These are phyloP conservation scores for Holothuria scabra DNA, from an alignment of 53 echinoderm and acorn worm species.

Conservation along the genomic window DNA sequence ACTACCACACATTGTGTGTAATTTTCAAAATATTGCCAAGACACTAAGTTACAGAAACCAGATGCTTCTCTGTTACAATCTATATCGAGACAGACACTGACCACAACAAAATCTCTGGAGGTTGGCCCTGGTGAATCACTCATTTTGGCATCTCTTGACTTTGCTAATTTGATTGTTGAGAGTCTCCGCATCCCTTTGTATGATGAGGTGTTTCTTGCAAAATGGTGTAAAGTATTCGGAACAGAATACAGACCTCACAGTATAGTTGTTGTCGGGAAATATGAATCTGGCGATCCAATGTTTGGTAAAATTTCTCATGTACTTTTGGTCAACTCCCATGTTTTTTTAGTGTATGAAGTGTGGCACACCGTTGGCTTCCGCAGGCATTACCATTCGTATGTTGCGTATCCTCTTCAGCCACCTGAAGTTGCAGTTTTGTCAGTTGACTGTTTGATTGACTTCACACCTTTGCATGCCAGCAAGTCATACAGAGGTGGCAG, in stretches of 20 bases:
- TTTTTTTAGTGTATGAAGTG: constrained; percentile 13
- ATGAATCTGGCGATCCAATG: constrained; percentile 40
- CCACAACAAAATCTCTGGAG: background rate
- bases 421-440: background rate
- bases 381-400: constrained; percentile 51
- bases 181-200: background rate
- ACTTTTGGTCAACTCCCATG: constrained; percentile 27
- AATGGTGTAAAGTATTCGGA: constrained; percentile 40
- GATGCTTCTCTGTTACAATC: constrained; percentile 31
- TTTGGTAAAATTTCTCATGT: constrained; percentile 37
- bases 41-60: constrained; percentile 34
- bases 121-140: constrained; percentile 32
- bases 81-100: constrained; percentile 20
- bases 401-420: constrained; percentile 13
- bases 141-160: background rate
- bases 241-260: background rate
- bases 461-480: background rate
- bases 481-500: background rate
- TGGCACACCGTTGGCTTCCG: constrained; percentile 35
- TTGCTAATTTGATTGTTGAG: background rate
- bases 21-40: constrained; percentile 58
- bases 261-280: constrained; percentile 11
- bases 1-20: constrained; percentile 51
- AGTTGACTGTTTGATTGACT: constrained; percentile 7
- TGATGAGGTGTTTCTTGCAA: constrained; percentile 38